phyloP scores from a whole-genome alignment of 2,888 invertebrate genomes.

The Agonopterix subpropinquella region DNA sequence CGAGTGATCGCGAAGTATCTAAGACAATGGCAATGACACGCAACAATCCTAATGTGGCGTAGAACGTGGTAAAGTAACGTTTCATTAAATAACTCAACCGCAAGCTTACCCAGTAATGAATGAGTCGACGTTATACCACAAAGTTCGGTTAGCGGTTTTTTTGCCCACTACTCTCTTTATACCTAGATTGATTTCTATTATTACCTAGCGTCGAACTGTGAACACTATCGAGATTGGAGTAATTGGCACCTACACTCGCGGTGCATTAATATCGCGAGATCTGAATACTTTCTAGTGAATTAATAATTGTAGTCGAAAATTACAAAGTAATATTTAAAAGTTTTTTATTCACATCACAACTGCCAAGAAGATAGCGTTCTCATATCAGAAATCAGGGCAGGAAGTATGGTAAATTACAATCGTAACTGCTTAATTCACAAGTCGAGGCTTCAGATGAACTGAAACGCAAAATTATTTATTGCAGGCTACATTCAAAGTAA shows the following conservation, averaged over 20 bases:
- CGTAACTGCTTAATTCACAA: too few species aligned
- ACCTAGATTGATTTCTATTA: slow-evolving; percentile 60
- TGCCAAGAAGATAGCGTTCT: too few species aligned
- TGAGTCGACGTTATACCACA: slow-evolving; percentile 46
- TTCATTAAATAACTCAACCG: slow-evolving; percentile 62
- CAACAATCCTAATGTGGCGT: slow-evolving; percentile 33
- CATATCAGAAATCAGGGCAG: too few species aligned
- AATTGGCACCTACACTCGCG: slow-evolving; percentile 39
- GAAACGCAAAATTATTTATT: too few species aligned
- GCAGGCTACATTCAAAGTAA: too few species aligned
- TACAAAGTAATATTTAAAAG: not conserved
- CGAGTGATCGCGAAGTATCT: too few species aligned
- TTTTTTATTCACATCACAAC: too few species aligned
- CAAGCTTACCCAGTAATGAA: slow-evolving; percentile 52
- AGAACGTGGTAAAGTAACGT: slow-evolving; percentile 40
- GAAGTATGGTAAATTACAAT: too few species aligned
- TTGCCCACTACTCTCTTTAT: slow-evolving; percentile 54
- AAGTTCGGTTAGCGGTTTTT: slow-evolving; percentile 64
- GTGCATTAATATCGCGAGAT: slow-evolving; percentile 26
- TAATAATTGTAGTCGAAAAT: slow-evolving; percentile 20
- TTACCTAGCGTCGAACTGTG: slow-evolving; percentile 44
- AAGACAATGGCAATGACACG: slow-evolving; percentile 24
- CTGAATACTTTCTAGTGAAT: slow-evolving; percentile 25
- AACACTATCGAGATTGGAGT: slow-evolving; percentile 49
- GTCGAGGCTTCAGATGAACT: too few species aligned